A percentile compares a stretch with the other conserved stretches of the same genome.
phyloP scores from a whole-genome alignment of 2,797 vertebrate species.

The Leucoraja ocellata region DNA sequence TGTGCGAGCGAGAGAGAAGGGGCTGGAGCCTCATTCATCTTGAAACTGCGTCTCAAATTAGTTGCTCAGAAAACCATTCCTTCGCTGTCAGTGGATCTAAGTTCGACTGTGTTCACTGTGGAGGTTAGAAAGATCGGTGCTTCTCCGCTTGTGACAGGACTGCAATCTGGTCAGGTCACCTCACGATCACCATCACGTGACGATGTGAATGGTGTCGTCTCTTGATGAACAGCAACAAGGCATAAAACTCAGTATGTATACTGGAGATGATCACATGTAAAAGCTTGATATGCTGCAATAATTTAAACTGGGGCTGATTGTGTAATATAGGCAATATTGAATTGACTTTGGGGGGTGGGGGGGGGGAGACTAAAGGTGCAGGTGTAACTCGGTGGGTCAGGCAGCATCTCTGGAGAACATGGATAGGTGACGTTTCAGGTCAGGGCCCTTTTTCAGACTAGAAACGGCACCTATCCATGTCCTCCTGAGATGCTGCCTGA shows the following conservation, averaged over 20 bases:
- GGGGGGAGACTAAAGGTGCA: too few relatives aligned
- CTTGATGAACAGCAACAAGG: not conserved
- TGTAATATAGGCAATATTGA: not conserved
- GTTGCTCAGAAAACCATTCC: not conserved
- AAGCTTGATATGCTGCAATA: not conserved
- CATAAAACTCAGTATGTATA: not conserved
- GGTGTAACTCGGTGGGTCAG: too few relatives aligned
- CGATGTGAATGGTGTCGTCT: not conserved
- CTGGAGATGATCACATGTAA: too few relatives aligned
- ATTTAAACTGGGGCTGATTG: not conserved
- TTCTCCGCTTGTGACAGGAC: not conserved
- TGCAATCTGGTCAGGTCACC: not conserved
- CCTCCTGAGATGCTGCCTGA: too few relatives aligned
- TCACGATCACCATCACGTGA: not conserved
- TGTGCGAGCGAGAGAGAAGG: not conserved
- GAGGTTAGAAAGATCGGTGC: not conserved
- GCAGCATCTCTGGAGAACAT: too few relatives aligned
- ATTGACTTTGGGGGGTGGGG: not conserved
- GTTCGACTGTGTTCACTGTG: slow-evolving; percentile 4
- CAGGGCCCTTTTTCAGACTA: too few relatives aligned
- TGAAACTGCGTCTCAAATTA: slow-evolving; percentile 1
- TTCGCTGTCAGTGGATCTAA: not conserved
- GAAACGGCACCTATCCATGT: too few relatives aligned
- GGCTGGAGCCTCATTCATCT: too few relatives aligned
- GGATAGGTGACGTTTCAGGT: too few relatives aligned